phyloP scores from a whole-genome alignment of 37 sponge, comb jelly and placozoan genomes.

The Halichondria panicea region DNA sequence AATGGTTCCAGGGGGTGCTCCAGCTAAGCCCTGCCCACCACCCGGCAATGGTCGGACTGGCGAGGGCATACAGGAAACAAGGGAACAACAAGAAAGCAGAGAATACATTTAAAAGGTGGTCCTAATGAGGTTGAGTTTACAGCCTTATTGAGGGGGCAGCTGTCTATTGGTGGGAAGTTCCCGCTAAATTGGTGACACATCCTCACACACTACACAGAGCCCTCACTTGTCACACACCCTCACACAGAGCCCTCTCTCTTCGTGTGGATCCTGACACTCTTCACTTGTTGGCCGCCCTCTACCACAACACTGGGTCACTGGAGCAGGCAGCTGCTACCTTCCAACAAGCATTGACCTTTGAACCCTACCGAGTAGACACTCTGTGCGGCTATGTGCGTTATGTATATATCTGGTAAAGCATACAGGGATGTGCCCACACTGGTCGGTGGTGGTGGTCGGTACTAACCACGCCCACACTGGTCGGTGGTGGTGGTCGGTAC shows the following conservation, averaged over 20 bases:
- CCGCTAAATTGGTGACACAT: too few relatives aligned
- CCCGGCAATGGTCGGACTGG: constrained; percentile 46
- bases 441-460: too few relatives aligned
- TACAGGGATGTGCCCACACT: too few relatives aligned
- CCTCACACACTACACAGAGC: too few relatives aligned
- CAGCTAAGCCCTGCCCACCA: constrained; percentile 24
- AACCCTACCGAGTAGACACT: constrained; percentile 45
- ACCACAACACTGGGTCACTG: constrained; percentile 55
- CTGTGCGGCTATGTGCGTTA: too few relatives aligned
- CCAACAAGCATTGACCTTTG: constrained; percentile 19
- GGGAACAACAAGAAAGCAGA: constrained; percentile 58
- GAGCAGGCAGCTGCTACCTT: constrained; percentile 11
- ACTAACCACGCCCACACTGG: too few relatives aligned
- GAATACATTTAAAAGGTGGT: constrained; percentile 43
- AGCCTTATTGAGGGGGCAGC: too few relatives aligned
- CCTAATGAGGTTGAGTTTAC: too few relatives aligned
- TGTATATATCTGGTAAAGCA: too few relatives aligned
- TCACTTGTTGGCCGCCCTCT: constrained; percentile 43
- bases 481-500: too few relatives aligned
- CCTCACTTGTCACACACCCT: too few relatives aligned
- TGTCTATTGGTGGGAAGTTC: too few relatives aligned
- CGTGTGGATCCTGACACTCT: constrained; percentile 7
- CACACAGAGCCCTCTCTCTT: constrained; percentile 31
- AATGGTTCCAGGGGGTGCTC: constrained; percentile 24
- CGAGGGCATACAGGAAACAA: constrained; percentile 22